Base-by-base conservation (phyloP, 2,113 vertebrate genomes). In the Mus spicilegus region DNA sequence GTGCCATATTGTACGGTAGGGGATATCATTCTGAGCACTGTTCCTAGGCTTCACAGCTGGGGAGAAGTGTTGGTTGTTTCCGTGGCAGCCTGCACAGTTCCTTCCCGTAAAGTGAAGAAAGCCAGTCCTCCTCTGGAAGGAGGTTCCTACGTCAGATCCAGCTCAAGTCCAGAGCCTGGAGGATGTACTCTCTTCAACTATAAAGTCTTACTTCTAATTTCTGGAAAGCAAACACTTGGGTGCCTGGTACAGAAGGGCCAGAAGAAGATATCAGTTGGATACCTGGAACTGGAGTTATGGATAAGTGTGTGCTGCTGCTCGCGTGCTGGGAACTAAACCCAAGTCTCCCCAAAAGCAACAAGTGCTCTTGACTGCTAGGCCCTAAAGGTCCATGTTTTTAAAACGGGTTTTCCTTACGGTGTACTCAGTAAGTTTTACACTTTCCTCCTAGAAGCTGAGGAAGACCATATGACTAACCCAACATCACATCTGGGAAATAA, bases 371-470 rank as follows among this genome's bases (percentile, higher is more conserved):
- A 42, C n/a, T 63, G n/a, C n/a, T 63, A 14, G 16, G 22, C 24
- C 58, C n/a, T 63, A 12, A 63, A 42, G n/a, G n/a, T 9, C n/a
- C 24, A 42, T 91, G 63, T 91, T 93, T 26, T 19, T 26, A 77
- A 87, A 88, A 78, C 46, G 49, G 87, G 51, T 89, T 92, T 77
- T 92, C 9, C 75, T 95, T 54, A 82, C 42, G 58, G 51, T 42
- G 1, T 22, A 56, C 19, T 92, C 85, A 14, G 12, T 42, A 26
- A 54, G 30, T 39, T 54, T 89, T 92, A 42, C 19, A 76, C 70
- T 56, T 46, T 63, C 80, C 73, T 70, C 24, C 9, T 5, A 76
- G 72, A 82, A 51, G 42, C 17, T 49, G 56, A 85, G 73, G 72
- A 46, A 24, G 36, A 75, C 39, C 7, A 20, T 9, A 1, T 28